A percentile compares a stretch with the other conserved stretches of the same genome.
phyloP scores from a whole-genome alignment of 2,113 vertebrate species.

The Vicugna pacos region DNA sequence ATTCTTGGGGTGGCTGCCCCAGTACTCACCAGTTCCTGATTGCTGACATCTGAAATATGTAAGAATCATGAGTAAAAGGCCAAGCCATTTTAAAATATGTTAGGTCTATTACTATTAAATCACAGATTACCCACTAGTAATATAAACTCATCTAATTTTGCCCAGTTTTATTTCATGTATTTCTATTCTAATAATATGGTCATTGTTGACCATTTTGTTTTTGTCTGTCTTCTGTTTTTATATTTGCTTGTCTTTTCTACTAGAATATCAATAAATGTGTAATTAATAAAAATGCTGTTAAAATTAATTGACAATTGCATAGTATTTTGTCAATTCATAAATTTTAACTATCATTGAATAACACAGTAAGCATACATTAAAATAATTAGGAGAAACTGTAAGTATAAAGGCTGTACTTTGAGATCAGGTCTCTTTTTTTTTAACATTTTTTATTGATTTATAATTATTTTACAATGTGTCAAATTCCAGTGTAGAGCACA shows the following conservation, averaged over 20 bases:
- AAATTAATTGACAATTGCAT: background rate
- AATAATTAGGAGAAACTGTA: background rate
- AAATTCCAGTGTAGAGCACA: no score
- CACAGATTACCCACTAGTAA: conserved; percentile 33
- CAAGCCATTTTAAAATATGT: conserved; percentile 76
- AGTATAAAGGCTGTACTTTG: background rate
- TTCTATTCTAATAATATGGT: background rate
- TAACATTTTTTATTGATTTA: no score
- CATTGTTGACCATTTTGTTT: background rate
- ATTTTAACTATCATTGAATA: background rate
- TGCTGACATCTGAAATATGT: conserved; percentile 78
- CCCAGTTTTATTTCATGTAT: conserved; percentile 15
- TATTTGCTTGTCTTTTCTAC: background rate
- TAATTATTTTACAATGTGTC: no score
- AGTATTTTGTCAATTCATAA: background rate
- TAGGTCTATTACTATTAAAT: conserved; percentile 71
- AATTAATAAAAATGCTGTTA: background rate
- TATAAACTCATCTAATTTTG: conserved; percentile 47
- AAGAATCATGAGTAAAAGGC: conserved; percentile 68
- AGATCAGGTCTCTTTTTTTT: background rate
- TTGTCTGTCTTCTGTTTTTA: background rate
- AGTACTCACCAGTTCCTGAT: conserved; percentile 76
- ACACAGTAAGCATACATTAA: background rate
- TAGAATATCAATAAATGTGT: background rate
- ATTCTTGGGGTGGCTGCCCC: conserved; percentile 71